Conservation (phyloP, 2,888 invertebrate species). For the Ommatoiulus sabulosus region DNA sequence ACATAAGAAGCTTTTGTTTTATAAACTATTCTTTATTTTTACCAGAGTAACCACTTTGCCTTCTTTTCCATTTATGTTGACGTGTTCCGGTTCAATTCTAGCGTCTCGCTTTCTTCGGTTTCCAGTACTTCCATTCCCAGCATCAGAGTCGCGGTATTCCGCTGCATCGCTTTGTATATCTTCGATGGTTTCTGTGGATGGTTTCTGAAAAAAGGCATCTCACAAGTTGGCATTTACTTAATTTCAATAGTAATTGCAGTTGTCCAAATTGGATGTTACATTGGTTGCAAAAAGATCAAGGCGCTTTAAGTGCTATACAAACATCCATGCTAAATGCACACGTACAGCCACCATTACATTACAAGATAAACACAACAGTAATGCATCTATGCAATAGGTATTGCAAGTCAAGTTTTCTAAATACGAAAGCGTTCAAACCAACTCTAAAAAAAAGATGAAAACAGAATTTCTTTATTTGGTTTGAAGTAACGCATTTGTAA, state of each 20-base stretch:
- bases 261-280: constrained; percentile 11
- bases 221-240: not conserved
- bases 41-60: constrained; percentile 83
- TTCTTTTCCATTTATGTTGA: constrained; percentile 77
- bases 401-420: not conserved
- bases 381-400: not conserved
- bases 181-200: not conserved
- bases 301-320: not conserved
- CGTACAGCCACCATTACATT: not conserved
- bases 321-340: not conserved
- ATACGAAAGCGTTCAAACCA: not conserved
- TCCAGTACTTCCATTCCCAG: constrained; percentile 64
- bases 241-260: not conserved
- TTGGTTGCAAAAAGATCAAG: not conserved
- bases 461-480: no score
- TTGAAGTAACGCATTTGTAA: no score
- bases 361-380: not conserved
- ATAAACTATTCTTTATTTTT: constrained; percentile 63
- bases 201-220: not conserved
- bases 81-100: constrained; percentile 78
- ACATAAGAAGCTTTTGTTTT: not conserved
- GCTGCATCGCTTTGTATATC: not conserved
- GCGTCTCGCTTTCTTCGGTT: constrained; percentile 73
- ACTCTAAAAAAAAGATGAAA: no score
- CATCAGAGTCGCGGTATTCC: not conserved